Conservation (phyloP, 2,113 vertebrate species). For the Psilopsiagon aymara region DNA sequence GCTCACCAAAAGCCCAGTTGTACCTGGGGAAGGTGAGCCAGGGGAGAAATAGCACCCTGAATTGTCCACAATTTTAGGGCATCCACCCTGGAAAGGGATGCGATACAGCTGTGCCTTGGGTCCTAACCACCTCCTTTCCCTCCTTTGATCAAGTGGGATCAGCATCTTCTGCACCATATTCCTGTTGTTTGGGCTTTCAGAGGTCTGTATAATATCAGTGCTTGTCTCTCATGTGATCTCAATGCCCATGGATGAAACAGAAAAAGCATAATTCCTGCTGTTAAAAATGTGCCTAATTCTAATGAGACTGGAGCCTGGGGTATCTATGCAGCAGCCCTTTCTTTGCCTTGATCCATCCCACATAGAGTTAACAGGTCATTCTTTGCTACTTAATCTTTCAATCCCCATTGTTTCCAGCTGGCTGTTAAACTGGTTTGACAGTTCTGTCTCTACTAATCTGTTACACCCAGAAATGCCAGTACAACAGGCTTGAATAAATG, state of each 20-base stretch:
- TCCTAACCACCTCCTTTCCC: neutral
- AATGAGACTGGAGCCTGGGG: neutral
- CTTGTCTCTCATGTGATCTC: neutral
- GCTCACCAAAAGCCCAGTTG: neutral
- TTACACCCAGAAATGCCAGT: neutral
- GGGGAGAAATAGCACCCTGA: neutral
- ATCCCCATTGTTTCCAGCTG: neutral
- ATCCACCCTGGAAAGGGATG: neutral
- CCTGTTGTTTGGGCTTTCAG: neutral
- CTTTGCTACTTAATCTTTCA: neutral
- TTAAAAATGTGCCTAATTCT: neutral
- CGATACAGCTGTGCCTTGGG: neutral
- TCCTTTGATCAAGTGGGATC: neutral
- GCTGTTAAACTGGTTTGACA: neutral
- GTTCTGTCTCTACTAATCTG: neutral
- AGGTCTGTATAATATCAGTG: rapidly evolving
- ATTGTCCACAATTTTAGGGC: rapidly evolving
- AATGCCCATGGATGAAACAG: neutral
- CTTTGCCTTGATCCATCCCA: neutral
- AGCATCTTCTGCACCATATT: neutral
- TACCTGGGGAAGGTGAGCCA: neutral
- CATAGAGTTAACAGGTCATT: neutral
- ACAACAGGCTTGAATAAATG: neutral
- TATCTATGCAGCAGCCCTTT: neutral
- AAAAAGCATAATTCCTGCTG: rapidly evolving